Evolutionary conservation across 2,888 invertebrate genomes (phyloP), one percentile per base, ranked within the genome.

Genomic region (Ophonus ardosiacus): DNA sequence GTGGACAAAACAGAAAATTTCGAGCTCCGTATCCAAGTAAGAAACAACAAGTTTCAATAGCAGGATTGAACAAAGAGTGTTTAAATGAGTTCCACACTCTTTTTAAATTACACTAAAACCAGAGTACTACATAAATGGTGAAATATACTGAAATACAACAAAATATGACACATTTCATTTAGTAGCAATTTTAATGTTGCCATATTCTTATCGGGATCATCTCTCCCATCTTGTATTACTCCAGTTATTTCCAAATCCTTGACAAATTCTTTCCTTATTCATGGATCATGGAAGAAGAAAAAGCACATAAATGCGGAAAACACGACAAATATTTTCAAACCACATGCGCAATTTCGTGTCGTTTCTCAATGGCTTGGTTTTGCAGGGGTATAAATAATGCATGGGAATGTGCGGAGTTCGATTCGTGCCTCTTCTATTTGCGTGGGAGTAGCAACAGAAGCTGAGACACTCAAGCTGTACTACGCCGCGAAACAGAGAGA

Each of bases 331-430:
- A 63, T 24, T 63, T 63, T 63, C 63, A 21, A 63, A 63, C 31
- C 68, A 38, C 68, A 68, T 38, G 38, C 68, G 68, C 68, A 68
- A 68, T 68, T 68, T 68, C 68, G 38, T 31, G 38, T 68, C 68
- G 31, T 31, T 68, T 68, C 68, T 15, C 68, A 15, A 68, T 68
- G 38, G 68, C 31, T 31, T n/a, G 17, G 24, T 38, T 13, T 68
- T 38, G 21, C 38, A 1, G 31, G 68, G 68, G 38, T 68, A 68
- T 68, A 68, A 68, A 68, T 63, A 63, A 63, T 63, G 63, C 24
- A 63, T 63, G 63, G 59, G 63, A 63, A 21, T 24, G 63, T 63
- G 63, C 24, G 24, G 63, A 63, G 24, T 63, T 63, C 63, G 24
- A 24, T 18, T 51, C 43, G 43, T 8, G 43, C 10, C 43, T 63